These are phyloP conservation scores for Hypothenemus hampei DNA, from an alignment of 1,140 invertebrate genomes.

Conservation along the genomic window DNA sequence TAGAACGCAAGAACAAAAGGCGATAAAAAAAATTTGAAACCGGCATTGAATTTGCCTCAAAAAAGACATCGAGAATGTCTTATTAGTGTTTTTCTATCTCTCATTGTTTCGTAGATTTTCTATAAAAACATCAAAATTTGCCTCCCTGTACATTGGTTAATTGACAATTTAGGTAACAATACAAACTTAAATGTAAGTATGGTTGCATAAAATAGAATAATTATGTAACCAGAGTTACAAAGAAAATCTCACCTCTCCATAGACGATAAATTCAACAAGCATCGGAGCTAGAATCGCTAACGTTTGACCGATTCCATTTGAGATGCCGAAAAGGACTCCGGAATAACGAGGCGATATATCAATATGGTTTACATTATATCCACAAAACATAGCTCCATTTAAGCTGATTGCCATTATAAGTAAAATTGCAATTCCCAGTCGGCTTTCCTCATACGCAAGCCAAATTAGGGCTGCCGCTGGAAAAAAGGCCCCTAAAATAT, in stretches of 20 bases:
- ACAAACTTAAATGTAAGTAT: too few relatives aligned
- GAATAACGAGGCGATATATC: slow-evolving; percentile 68
- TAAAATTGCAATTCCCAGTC: slow-evolving; percentile 49
- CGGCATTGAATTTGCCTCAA: too few relatives aligned
- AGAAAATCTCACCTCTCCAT: slow-evolving; percentile 51
- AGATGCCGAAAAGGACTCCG: slow-evolving; percentile 68
- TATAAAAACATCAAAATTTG: too few relatives aligned
- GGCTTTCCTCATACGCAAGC: slow-evolving; percentile 53
- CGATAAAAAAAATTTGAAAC: too few relatives aligned
- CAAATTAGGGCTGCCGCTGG: slow-evolving; percentile 58
- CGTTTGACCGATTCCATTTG: slow-evolving; percentile 68
- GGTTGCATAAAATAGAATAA: neutral
- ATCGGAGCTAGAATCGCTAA: slow-evolving; percentile 68
- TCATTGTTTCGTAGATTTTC: too few relatives aligned
- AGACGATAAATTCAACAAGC: slow-evolving; percentile 58
- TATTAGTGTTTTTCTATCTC: too few relatives aligned
- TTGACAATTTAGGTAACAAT: too few relatives aligned
- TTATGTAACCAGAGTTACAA: too few relatives aligned
- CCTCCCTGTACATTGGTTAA: too few relatives aligned
- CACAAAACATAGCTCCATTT: slow-evolving; percentile 69
- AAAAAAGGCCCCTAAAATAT: slow-evolving; percentile 49
- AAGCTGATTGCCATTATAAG: slow-evolving; percentile 65
- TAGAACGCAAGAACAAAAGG: too few relatives aligned
- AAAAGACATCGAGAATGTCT: too few relatives aligned
- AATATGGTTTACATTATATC: slow-evolving; percentile 61